Evolutionary conservation across 2,797 vertebrate species (phyloP), one percentile per base, ranked within the genome.

Genomic region (Tiaroga cobitis): DNA sequence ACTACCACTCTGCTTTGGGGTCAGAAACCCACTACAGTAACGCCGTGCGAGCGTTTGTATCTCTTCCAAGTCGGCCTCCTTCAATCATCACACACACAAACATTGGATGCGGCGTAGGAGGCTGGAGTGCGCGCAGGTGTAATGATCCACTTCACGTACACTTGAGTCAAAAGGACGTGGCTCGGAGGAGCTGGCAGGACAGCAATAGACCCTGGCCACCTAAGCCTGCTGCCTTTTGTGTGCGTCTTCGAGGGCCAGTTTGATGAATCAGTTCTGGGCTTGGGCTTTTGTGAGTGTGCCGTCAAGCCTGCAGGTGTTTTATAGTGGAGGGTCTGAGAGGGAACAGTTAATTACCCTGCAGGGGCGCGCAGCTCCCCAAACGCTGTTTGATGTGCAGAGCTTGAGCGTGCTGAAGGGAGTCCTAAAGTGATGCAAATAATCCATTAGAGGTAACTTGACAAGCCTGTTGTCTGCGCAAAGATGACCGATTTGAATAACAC

Each of bases 291-390:
- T 95, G 90, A 88, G 87, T 79, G 69, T 89, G 90, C 92, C 88
- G 93, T 93, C 94, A 94, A 93, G 94, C 92, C 90, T 92, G 94
- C 95, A 96, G 95, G 95, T 96, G 95, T 92, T 94, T 93, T 90
- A 90, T 90, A 92, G 93, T 85, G 56, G 90, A 94, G 93, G 89
- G 92, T 91, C 91, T 79, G 84, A 91, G 92, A 86, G 90, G 89
- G 88, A 81, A 88, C 26, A 83, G 91, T 92, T 88, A 91, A 92
- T 95, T 95, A 94, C 92, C 54, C 61, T 88, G 49, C 85, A 87
- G 70, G 87, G 68, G 39, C 76, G 82, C 69, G 43, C 65, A 26
- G 73, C 82, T 85, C 75, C 69, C 80, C 9, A 8, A 68, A 56
- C 49, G 34, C 24, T 34, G 92, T 95, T 95, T 95, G 94, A 96